These are phyloP conservation scores for Drosophila asahinai DNA, from an alignment of 1,140 invertebrate species.

Conservation along the genomic window DNA sequence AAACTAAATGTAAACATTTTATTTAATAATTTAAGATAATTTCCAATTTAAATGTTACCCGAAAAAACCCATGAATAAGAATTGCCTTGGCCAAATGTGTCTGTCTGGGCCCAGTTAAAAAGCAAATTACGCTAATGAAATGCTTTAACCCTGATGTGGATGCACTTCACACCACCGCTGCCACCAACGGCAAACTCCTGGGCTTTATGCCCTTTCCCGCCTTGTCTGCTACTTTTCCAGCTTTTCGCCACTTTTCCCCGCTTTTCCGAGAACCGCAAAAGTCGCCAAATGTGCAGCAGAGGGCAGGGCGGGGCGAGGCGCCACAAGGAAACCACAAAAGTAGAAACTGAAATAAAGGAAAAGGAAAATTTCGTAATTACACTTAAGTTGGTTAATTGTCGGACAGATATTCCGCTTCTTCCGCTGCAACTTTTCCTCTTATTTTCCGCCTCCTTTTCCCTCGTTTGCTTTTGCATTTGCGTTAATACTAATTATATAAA, in stretches of 20 bases:
- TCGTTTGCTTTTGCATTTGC: background rate
- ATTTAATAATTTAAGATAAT: background rate
- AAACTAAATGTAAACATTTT: background rate
- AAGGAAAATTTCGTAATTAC: slow-evolving; percentile 40
- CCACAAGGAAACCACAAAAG: slow-evolving; percentile 25
- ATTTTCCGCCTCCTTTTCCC: background rate
- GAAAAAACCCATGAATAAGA: background rate
- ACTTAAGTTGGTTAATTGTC: slow-evolving; percentile 48
- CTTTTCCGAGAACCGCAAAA: slow-evolving; percentile 19
- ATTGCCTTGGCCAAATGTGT: background rate
- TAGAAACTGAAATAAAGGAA: slow-evolving; percentile 40
- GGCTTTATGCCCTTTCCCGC: slow-evolving; percentile 8
- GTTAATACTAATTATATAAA: slow-evolving; percentile 27
- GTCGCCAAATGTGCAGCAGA: slow-evolving; percentile 21
- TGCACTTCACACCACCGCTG: slow-evolving; percentile 21
- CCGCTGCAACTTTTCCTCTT: slow-evolving; percentile 21
- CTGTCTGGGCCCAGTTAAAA: slow-evolving; percentile 17
- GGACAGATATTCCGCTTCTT: slow-evolving; percentile 39
- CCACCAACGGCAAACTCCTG: background rate
- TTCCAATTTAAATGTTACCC: background rate
- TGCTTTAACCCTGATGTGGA: slow-evolving; percentile 29
- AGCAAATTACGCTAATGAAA: slow-evolving; percentile 43
- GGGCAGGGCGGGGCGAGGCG: background rate
- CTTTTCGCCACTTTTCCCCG: slow-evolving; percentile 7
- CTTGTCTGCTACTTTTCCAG: slow-evolving; percentile 1